Evolutionary conservation across 2,888 invertebrate species (phyloP).

Genomic region (Cantharis flavilabris): DNA sequence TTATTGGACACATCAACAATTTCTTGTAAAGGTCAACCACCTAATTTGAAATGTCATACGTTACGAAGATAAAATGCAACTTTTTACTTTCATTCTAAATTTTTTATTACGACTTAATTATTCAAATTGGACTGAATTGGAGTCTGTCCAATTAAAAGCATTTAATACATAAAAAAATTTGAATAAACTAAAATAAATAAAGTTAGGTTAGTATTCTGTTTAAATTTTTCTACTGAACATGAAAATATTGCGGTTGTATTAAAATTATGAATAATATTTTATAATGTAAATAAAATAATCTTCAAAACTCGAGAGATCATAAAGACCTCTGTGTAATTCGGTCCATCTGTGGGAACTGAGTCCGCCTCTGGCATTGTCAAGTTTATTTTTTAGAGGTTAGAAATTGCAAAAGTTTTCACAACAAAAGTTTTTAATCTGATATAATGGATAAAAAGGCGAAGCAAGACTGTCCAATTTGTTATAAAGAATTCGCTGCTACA

Average conservation of each 20-base stretch:
- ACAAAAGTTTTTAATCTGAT: neutral
- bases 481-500: conserved; percentile 57
- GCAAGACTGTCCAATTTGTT: conserved; percentile 67
- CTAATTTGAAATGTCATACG: neutral
- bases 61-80: neutral
- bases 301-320: neutral
- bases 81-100: neutral
- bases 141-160: neutral
- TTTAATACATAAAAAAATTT: neutral
- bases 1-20: conserved; percentile 14
- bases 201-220: neutral
- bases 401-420: neutral
- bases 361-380: neutral
- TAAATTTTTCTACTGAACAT: neutral
- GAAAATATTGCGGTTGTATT: neutral
- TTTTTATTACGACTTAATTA: neutral
- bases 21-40: conserved; percentile 16
- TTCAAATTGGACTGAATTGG: neutral
- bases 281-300: neutral
- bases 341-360: neutral
- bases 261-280: neutral
- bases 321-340: too few relatives aligned
- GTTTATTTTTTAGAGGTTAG: neutral
- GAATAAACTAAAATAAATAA: neutral
- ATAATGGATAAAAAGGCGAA: neutral